phyloP scores from a whole-genome alignment of 2,797 vertebrate species.

The Pachyuromys duprasi region DNA sequence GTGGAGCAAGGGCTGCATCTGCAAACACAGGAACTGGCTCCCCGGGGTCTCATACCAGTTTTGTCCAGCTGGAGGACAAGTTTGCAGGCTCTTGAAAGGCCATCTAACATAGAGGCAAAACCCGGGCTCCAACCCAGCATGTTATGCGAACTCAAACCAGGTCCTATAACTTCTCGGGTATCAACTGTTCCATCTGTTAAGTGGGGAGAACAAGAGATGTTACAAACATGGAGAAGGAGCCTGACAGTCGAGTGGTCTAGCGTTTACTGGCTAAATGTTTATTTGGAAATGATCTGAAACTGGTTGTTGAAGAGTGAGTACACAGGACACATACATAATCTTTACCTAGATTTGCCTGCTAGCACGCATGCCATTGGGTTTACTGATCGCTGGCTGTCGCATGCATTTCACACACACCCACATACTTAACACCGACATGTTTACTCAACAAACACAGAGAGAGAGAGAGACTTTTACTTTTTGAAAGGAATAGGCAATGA shows the following conservation, averaged over 20 bases:
- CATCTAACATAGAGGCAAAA: neutral
- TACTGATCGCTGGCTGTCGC: neutral
- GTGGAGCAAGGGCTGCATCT: neutral
- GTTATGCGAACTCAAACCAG: slow-evolving; percentile 21
- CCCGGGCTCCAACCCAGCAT: neutral
- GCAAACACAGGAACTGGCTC: neutral
- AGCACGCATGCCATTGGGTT: neutral
- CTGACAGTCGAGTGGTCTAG: neutral
- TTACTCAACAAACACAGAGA: neutral
- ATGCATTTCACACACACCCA: neutral
- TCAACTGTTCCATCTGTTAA: slow-evolving; percentile 55
- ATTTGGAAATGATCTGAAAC: slow-evolving; percentile 60
- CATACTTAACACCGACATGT: neutral
- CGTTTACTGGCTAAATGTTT: slow-evolving; percentile 26
- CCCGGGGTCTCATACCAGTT: slow-evolving; percentile 2
- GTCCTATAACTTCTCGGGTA: slow-evolving; percentile 1
- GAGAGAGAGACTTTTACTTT: neutral
- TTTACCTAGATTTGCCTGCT: neutral
- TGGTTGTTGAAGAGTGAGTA: neutral
- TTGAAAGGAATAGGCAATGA: slow-evolving; percentile 23
- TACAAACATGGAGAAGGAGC: slow-evolving; percentile 25
- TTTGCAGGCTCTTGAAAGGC: neutral
- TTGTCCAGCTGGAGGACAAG: neutral
- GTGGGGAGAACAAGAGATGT: slow-evolving; percentile 45
- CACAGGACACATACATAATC: neutral